A percentile compares a stretch with the other conserved stretches of the same genome.
These are phyloP conservation scores for Trachelus iudaicus DNA, from an alignment of 2,888 invertebrate species.

Conservation along the genomic window DNA sequence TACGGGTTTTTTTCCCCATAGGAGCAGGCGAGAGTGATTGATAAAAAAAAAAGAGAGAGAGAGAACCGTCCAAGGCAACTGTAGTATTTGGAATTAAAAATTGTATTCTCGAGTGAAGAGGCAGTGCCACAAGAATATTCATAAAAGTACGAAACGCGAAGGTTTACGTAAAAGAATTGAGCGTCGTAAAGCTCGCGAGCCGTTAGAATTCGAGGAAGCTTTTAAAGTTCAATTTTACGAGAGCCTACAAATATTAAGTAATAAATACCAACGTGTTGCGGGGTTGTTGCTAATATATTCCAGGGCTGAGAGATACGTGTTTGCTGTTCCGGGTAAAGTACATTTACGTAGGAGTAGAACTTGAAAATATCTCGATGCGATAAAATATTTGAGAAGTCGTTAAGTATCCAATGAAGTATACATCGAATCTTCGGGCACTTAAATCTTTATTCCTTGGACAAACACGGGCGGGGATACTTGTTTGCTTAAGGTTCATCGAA, in stretches of 20 bases:
- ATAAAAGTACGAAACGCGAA: too few relatives aligned
- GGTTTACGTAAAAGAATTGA: background rate
- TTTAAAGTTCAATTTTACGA: background rate
- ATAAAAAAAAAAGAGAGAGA: background rate
- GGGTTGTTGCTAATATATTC: background rate
- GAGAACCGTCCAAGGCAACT: background rate
- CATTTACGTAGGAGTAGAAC: background rate
- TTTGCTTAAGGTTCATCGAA: background rate
- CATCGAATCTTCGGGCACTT: background rate
- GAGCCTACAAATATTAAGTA: background rate
- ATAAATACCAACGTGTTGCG: background rate
- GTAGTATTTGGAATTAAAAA: background rate
- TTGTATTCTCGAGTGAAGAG: background rate
- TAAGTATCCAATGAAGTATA: background rate
- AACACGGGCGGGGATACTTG: background rate
- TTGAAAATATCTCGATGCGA: background rate
- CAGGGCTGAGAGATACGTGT: background rate
- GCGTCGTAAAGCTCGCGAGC: background rate
- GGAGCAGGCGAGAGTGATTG: background rate
- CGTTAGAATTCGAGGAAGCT: background rate
- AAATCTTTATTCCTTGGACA: background rate
- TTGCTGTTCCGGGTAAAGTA: background rate
- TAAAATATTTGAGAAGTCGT: background rate
- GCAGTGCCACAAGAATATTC: background rate
- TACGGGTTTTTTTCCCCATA: background rate